phyloP scores from a whole-genome alignment of 2,113 vertebrate species.

The Eubucco bourcierii region DNA sequence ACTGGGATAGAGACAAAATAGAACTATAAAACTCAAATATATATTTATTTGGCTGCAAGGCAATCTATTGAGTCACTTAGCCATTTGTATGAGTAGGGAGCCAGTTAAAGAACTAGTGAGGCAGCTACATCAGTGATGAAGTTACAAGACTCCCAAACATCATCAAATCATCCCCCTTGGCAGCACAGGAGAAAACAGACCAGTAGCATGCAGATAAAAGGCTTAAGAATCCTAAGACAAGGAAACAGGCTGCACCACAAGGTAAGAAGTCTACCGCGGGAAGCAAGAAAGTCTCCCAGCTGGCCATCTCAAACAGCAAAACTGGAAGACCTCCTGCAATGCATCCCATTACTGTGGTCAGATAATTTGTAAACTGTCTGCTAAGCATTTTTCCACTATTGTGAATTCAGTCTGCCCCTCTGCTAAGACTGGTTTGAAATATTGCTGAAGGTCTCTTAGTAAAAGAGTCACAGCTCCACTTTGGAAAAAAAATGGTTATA shows the following conservation, averaged over 20 bases:
- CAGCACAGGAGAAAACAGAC: background rate
- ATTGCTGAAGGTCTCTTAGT: background rate
- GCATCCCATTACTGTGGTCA: background rate
- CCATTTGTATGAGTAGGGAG: background rate
- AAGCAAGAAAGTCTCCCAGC: background rate
- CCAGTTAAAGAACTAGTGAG: background rate
- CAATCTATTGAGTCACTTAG: background rate
- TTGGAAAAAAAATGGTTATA: background rate
- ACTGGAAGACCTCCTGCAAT: background rate
- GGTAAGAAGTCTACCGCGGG: background rate
- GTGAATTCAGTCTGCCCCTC: background rate
- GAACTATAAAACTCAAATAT: background rate
- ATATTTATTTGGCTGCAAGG: background rate
- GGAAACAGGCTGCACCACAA: background rate
- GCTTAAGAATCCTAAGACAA: background rate
- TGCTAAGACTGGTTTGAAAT: fast-evolving
- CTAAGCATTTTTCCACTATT: background rate
- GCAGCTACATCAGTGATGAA: background rate
- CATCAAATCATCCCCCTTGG: background rate
- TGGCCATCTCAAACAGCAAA: background rate
- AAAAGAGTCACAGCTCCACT: background rate
- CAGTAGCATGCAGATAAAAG: background rate
- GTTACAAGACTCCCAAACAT: background rate
- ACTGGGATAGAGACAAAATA: background rate
- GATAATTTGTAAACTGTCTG: background rate